A percentile compares a stretch with the other conserved stretches of the same genome.
Conservation (phyloP, 2,888 invertebrate species). For the Cosmorhoe ocellata region DNA sequence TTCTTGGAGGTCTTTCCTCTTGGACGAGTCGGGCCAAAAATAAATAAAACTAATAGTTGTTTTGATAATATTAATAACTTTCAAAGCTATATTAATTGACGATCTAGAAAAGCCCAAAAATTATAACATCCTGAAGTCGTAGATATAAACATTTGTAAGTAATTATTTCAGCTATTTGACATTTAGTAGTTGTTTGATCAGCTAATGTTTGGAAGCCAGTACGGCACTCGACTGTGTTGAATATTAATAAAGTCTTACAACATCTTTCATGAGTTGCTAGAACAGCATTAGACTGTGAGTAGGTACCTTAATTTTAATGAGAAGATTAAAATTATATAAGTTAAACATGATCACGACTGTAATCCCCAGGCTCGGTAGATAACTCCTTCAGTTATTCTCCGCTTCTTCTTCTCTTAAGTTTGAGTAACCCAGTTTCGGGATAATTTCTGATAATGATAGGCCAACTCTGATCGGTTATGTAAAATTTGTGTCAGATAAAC, state of each 20-base stretch:
- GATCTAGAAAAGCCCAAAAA: neutral
- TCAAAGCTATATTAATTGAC: neutral
- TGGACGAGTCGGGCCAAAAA: neutral
- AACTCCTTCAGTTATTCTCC: no score
- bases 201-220: slow-evolving; percentile 8
- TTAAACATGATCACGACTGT: no score
- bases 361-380: no score
- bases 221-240: slow-evolving; percentile 2
- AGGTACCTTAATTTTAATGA: neutral
- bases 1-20: neutral
- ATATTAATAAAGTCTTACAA: slow-evolving; percentile 10
- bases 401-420: no score
- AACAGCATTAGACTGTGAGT: neutral
- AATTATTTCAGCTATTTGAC: slow-evolving; percentile 10
- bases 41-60: neutral
- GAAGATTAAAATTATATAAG: no score
- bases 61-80: no score
- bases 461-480: no score
- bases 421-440: no score
- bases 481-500: no score
- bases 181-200: slow-evolving; percentile 20
- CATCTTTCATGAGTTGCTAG: slow-evolving; percentile 16
- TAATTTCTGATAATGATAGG: no score
- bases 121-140: slow-evolving; percentile 6
- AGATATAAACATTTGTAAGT: no score